Conservation (phyloP, 2,888 invertebrate species). For the Hyalella azteca region DNA sequence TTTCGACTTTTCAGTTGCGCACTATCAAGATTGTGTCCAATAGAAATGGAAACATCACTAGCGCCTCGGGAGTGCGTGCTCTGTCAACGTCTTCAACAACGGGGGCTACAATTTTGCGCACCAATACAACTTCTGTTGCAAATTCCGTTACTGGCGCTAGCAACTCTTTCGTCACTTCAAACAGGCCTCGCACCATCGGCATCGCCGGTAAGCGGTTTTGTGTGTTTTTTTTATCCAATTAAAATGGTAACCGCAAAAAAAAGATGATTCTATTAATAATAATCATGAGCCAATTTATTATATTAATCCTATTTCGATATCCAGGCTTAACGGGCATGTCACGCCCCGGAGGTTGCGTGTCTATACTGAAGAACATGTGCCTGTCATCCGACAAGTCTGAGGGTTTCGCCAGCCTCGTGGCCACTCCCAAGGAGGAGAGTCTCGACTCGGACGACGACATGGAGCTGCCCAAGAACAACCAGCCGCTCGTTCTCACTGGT, state of each 20-base stretch:
- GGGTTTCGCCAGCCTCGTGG: background rate
- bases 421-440: background rate
- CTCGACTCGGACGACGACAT: slow-evolving; percentile 11
- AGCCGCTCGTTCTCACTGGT: slow-evolving; percentile 35
- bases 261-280: too few species aligned
- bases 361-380: slow-evolving; percentile 23
- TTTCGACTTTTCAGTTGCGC: background rate
- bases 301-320: background rate
- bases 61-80: background rate
- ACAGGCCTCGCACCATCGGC: slow-evolving; percentile 1
- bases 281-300: too few species aligned
- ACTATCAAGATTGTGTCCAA: slow-evolving; percentile 23
- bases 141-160: background rate
- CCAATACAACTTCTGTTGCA: background rate
- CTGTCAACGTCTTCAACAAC: background rate
- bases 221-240: too few species aligned
- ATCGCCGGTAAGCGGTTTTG: background rate
- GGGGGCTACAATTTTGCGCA: too few species aligned
- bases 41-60: background rate
- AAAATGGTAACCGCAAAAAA: too few species aligned
- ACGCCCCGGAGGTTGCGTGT: background rate
- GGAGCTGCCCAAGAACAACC: slow-evolving; percentile 17
- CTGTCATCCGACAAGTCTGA: background rate
- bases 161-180: background rate
- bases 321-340: background rate